Evolutionary conservation across 1,140 invertebrate species (phyloP).

Genomic region (Chlorops oryzae): DNA sequence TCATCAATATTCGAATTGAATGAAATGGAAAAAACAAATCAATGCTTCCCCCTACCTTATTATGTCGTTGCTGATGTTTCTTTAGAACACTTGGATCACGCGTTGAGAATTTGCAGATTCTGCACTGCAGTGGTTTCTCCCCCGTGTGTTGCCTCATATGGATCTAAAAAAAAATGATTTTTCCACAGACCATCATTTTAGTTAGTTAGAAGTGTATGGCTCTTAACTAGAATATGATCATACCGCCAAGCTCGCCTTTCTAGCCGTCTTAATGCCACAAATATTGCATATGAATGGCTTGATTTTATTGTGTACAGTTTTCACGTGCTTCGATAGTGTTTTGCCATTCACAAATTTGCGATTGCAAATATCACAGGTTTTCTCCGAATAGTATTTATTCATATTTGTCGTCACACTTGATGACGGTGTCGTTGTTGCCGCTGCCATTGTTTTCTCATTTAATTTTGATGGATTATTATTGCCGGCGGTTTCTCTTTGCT

Average conservation of each 20-base stretch:
- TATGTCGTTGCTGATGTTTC: conserved; percentile 39
- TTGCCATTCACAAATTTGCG: conserved; percentile 68
- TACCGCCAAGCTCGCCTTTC: conserved; percentile 62
- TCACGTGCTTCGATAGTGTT: conserved; percentile 68
- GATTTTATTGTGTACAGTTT: conserved; percentile 70
- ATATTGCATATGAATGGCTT: conserved; percentile 71
- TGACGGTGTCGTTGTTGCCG: neutral
- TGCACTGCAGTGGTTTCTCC: conserved; percentile 40
- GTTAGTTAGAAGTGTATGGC: too few relatives aligned
- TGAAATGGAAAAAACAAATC: neutral
- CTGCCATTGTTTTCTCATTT: neutral
- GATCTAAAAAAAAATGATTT: conserved; percentile 51
- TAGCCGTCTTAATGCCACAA: conserved; percentile 65
- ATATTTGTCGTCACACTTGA: conserved; percentile 18
- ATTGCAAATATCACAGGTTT: conserved; percentile 64
- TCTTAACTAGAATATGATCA: too few relatives aligned
- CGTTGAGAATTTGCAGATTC: conserved; percentile 38
- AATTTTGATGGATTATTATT: too few relatives aligned
- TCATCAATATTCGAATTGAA: neutral
- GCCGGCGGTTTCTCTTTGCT: conserved; percentile 18
- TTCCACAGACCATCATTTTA: too few relatives aligned
- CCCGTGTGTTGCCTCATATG: conserved; percentile 73
- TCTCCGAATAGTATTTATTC: conserved; percentile 56
- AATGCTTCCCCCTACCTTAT: conserved; percentile 5
- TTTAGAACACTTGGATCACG: conserved; percentile 43